Base-by-base conservation (phyloP, 1,140 invertebrate genomes). In the Piezodorus guildinii region DNA sequence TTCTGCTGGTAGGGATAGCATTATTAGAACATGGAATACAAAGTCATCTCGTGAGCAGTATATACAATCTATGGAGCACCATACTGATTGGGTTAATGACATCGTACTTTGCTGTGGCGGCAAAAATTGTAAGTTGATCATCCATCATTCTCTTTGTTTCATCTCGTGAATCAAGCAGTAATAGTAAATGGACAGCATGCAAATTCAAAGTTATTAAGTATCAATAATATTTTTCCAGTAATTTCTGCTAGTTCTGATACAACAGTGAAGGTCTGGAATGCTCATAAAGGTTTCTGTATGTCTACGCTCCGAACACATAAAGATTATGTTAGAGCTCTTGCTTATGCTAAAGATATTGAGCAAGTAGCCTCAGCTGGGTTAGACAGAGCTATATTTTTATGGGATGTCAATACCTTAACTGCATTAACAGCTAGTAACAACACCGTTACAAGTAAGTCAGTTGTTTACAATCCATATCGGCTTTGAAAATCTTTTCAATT, bases 71-170 rank as follows among this genome's bases (percentile, higher is more conserved):
- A 90, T 94, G 88, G 90, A 94, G 73, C 96, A 99, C 78, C 96
- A 99, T 73, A 98, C 95, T 17, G 96, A 99, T 76, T 99, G 96
- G 96, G 94, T 99, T 15, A 99, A 99, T 77, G 96, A 99, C 78
- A 96, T 99, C 74, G 89, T 98, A 12, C 79, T 99, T 1, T 99
- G 96, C 74, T 97, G 95, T 77, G 88, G 89, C 69, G 95, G 95
- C 34, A 88, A 92, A 77, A 95, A 97, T 77, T 82, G 91, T 94
- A 75, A 76, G 79, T 75, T 63, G 21, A 25, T 1, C 6, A 3
- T n/a, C n/a, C n/a, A n/a, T n/a, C n/a, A n/a, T n/a, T 62, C 46
- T 46, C 6, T 54, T n/a, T 60, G 8, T n/a, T 43, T 39, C 5
- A 4, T 17, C 3, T 60, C 10, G 14, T 43, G 4, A 58, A 5